Base-by-base conservation (phyloP, 92 coral and sea anemone genomes). In the Porites rus region DNA sequence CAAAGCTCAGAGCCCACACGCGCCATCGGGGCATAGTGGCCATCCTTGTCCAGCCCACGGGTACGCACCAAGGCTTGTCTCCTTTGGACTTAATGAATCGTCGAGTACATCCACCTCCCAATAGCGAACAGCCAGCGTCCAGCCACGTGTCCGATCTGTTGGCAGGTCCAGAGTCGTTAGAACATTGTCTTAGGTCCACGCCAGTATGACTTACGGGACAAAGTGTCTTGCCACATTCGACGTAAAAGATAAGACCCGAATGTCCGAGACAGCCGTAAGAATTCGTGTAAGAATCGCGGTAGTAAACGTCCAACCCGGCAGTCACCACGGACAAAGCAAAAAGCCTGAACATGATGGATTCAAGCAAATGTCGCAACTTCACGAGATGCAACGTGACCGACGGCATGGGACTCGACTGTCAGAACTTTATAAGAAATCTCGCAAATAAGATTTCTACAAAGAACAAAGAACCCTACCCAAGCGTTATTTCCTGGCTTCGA, bases 21-120 rank as follows among this genome's bases (percentile, higher is more conserved):
- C 38, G 17, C 79, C 17, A 19, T 65, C 8, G 66, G 79, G 9
- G 65, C 79, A 75, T 75, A 75, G 5, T 1, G 2, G 52, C 79
- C 79, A 14, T 54, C 22, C 28, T 52, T 28, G 65, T 75, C 79
- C n/a, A 52, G 31, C 21, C 79, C 43, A 75, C 63, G 28, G 79
- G 79, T 19, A 75, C 79, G 31, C 79, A 75, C 79, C 79, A 75
- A n/a, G 79, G 79, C 4, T 54, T 54, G 25, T 75, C 79, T 22
- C 16, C 25, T 12, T 10, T 8, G 1, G 63, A 53, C 12, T 18
- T 53, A 8, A 20, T 19, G 54, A 53, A 74, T 19, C 65, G 79
- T 53, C 79, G 62, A 21, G 79, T 75, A 10, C 79, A 75, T 4
- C 79, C 79, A 18, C 79, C 79, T 8, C 79, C 79, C 43, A 75